Evolutionary conservation across 2,888 invertebrate species (phyloP), one percentile per base, ranked within the genome.

Genomic region (Julus scanicus): DNA sequence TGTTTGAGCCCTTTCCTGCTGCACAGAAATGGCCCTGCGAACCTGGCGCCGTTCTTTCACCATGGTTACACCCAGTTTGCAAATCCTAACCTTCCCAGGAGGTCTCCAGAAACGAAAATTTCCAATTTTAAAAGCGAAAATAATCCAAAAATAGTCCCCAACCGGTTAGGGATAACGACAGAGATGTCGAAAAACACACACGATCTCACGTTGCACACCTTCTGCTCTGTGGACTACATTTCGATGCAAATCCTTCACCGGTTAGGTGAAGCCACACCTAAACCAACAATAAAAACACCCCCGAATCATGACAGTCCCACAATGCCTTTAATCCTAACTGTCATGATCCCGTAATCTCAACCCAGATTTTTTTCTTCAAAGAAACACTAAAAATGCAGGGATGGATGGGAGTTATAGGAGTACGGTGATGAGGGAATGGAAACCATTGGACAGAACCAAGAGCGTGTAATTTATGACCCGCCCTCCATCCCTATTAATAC

Each of bases 211-310:
- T 29, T 29, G 71, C 71, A 29, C 71, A 71, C 71, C 71, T 71
- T 71, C 29, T 9, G 71, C 29, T 29, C 9, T 71, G 71, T 71
- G 71, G 29, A 71, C 71, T 71, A 71, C n/a, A 71, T 71, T 71
- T 71, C 71, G 29, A 29, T 29, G 71, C 71, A 71, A 71, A 71
- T 71, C 71, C 71, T 29, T 11, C 29, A n/a, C 29, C 29, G n/a
- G 71, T 71, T 71, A 71, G 29, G 29, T 29, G 71, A 71, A 71
- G 71, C 71, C 71, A 71, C 71, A 71, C 71, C 71, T 71, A 71
- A 71, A 29, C 71, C 71, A 71, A 71, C 71, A 71, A 71, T 71
- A 71, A 71, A 71, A 71, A 71, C 71, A 71, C 71, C 71, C 71
- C 29, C 71, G 29, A 71, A 8, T 71, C 9, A 29, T 71, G 71